phyloP scores from a whole-genome alignment of 1,140 invertebrate genomes.

The Drosophila orosa region DNA sequence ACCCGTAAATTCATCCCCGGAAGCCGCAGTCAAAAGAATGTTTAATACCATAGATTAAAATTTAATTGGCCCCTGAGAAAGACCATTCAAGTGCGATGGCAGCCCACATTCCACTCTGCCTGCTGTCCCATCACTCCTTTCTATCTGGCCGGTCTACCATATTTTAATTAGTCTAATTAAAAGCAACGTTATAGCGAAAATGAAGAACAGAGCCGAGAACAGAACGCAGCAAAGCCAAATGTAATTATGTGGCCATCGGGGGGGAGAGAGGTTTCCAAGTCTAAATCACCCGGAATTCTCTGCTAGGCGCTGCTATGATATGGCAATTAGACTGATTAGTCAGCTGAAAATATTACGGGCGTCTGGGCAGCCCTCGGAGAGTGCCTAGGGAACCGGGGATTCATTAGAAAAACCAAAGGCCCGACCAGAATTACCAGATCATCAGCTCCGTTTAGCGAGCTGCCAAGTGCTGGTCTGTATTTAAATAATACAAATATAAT shows the following conservation, averaged over 20 bases:
- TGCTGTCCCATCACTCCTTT: constrained; percentile 1
- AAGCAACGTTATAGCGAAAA: constrained; percentile 46
- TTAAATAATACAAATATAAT: background rate
- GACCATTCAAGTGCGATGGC: constrained; percentile 38
- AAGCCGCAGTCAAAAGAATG: constrained; percentile 47
- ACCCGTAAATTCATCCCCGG: constrained; percentile 24
- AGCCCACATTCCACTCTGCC: constrained; percentile 12
- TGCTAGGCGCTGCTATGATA: constrained; percentile 10
- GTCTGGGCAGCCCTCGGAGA: constrained; percentile 10
- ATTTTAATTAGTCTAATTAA: constrained; percentile 67
- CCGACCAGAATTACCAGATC: constrained; percentile 7
- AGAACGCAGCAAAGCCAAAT: constrained; percentile 39
- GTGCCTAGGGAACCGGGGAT: background rate
- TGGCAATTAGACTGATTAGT: constrained; percentile 57
- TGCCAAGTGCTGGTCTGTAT: background rate
- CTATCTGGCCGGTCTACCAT: constrained; percentile 33
- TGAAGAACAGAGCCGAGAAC: constrained; percentile 39
- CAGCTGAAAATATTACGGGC: constrained; percentile 20
- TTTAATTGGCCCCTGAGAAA: constrained; percentile 47
- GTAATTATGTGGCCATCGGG: constrained; percentile 51
- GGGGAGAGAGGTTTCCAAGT: constrained; percentile 3
- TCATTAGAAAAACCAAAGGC: constrained; percentile 10
- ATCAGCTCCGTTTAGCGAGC: constrained; percentile 10
- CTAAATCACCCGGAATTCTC: constrained; percentile 2
- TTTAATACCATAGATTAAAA: constrained; percentile 58